Evolutionary conservation across 2,888 invertebrate genomes (phyloP), one percentile per base, ranked within the genome.

Genomic region (Caenorhabditis plicata): DNA sequence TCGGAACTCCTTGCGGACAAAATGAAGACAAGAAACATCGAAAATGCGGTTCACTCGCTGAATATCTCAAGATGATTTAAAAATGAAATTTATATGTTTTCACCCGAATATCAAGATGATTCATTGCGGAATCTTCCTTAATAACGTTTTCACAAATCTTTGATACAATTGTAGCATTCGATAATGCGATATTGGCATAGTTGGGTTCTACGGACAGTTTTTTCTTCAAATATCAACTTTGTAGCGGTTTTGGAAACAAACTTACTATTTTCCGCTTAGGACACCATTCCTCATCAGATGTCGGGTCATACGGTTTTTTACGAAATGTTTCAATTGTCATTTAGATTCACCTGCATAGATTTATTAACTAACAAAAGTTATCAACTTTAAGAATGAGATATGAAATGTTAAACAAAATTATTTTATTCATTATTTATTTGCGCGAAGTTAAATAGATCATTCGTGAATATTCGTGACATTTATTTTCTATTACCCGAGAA

Each of bases 1-100:
- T 4, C 39, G 38, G 22, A 25, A 53, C n/a, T 48, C 44, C 1
- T 35, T 11, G 19, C 58, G 58, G 7, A 52, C 31, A 36, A 32
- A 13, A 17, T 42, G 42, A 4, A 42, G 8, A 31, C 17, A 19
- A 2, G 42, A 27, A 15, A 3, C n/a, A 4, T 20, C 29, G 17
- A 42, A 42, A 2, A 23, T 13, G 3, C 42, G 17, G n/a, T 31
- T 42, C 2, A 42, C 31, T 2, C 29, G 26, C 41, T 41, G 15
- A 3, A 41, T 29, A 4, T 8, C 3, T 39, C 7, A 23, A 39
- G 29, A 9, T 27, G 13, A 27, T 9, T 27, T 27, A 9, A 9
- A 9, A 9, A 7, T 7, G 25, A 39, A 23, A 23, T 25, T 3
- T 19, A 8, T 13, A 7, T 25, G 25, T n/a, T 15, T 29, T 27